Base-by-base conservation (phyloP, 53 echinoderm and acorn worm species). In the Henricia sp. region DNA sequence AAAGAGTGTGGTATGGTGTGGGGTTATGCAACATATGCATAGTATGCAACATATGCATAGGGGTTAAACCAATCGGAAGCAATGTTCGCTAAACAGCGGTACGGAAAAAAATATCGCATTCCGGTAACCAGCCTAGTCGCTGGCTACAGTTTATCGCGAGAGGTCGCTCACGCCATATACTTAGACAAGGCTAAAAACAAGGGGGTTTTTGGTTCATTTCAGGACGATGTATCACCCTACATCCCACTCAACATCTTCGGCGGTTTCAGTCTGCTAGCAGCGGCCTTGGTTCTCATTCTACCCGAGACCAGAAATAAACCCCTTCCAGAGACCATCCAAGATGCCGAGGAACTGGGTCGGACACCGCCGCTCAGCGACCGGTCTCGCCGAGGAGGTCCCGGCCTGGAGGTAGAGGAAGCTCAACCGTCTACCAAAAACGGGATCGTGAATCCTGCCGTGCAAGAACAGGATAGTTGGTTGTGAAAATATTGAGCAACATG, bases 291-390 rank as follows among this genome's bases (percentile, higher is more conserved):
- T 21, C 39, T 91, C 16, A 37, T 67, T 16, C 73, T 92, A 13
- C 95, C 95, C 1, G 95, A 95, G 46, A 90, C 95, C 0, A 23
- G 85, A 3, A 89, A 89, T 52, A 77, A 84, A n/a, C 82, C 92
- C 19, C 85, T 95, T 9, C 95, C 95, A 8, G 92, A 92, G 83
- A 92, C 90, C 19, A 92, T 92, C 50, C 86, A 84, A 57, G 92
- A 92, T 40, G 84, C 74, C 17, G 91, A 91, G 84, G 37, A 5
- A 25, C 21, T 80, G 48, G 80, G 80, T 11, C 62, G 37, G 32
- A 37, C 23, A 0, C 16, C 50, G 2, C 21, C n/a, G 28, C 41
- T 4, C 32, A 75, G 4, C 70, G 21, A 24, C 17, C 27, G 11
- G 27, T 27, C 1, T 5, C n/a, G 10, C 3, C 3, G 63, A 5